phyloP scores from a whole-genome alignment of 2,797 vertebrate genomes.

The Arremon aurantiirostris region DNA sequence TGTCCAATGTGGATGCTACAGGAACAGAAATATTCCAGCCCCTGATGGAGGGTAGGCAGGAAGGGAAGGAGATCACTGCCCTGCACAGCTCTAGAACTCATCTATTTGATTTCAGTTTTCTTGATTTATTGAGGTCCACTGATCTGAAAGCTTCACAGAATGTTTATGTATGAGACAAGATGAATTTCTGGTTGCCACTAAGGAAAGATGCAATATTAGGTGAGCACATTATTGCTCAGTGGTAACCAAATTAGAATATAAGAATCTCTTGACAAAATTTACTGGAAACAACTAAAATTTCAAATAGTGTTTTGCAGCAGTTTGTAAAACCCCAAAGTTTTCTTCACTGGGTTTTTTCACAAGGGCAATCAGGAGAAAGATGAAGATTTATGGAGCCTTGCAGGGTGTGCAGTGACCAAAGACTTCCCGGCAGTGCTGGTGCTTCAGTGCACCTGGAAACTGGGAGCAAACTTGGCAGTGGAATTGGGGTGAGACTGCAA shows the following conservation, averaged over 20 bases:
- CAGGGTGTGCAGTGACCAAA: background rate
- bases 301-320: background rate
- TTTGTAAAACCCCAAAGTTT: background rate
- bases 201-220: background rate
- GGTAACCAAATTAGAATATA: background rate
- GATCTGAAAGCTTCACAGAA: background rate
- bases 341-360: background rate
- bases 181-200: background rate
- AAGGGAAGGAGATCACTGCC: background rate
- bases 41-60: background rate
- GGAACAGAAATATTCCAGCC: background rate
- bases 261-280: background rate
- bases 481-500: background rate
- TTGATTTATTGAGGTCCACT: background rate
- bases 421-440: background rate
- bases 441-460: background rate
- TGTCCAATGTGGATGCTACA: background rate
- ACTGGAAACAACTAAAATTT: background rate
- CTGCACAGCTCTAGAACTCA: background rate
- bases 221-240: background rate
- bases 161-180: background rate
- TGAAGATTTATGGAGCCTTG: background rate
- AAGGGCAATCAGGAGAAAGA: background rate
- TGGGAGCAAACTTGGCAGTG: background rate
- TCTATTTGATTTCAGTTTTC: background rate